phyloP scores from a whole-genome alignment of 2,888 invertebrate species.

The Stenotaenia linearis region DNA sequence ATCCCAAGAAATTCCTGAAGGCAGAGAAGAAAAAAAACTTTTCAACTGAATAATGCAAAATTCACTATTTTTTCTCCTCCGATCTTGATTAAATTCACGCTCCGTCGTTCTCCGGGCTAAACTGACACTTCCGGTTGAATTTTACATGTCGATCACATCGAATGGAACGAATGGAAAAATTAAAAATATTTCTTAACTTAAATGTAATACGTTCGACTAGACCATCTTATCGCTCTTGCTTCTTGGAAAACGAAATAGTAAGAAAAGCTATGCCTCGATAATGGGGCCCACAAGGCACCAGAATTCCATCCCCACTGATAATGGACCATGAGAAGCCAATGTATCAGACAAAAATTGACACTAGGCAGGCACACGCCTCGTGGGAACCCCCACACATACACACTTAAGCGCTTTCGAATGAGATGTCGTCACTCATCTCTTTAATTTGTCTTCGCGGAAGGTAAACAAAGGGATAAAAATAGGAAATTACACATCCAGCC shows the following conservation, averaged over 20 bases:
- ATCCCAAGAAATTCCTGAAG: not conserved
- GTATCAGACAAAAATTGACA: slow-evolving; percentile 6
- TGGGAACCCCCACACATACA: not conserved
- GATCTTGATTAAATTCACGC: too few relatives aligned
- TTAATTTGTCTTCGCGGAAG: not conserved
- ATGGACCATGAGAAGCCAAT: slow-evolving; percentile 15
- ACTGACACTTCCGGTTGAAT: too few relatives aligned
- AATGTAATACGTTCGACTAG: not conserved
- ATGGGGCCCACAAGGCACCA: not conserved
- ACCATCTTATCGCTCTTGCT: not conserved
- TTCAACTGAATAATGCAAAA: not conserved
- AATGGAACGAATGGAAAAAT: too few relatives aligned
- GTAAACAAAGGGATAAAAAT: too few relatives aligned
- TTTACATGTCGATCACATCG: too few relatives aligned
- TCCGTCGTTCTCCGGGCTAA: too few relatives aligned
- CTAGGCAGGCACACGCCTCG: not conserved
- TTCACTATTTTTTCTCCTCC: too few relatives aligned
- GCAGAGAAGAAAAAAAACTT: not conserved
- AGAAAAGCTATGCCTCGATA: not conserved
- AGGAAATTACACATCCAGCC: too few relatives aligned
- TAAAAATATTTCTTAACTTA: too few relatives aligned
- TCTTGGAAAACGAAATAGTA: not conserved
- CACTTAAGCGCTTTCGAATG: not conserved
- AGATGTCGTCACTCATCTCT: not conserved
- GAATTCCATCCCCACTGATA: not conserved